phyloP scores from a whole-genome alignment of 2,797 vertebrate genomes.

The Scomberomorus guttatus region DNA sequence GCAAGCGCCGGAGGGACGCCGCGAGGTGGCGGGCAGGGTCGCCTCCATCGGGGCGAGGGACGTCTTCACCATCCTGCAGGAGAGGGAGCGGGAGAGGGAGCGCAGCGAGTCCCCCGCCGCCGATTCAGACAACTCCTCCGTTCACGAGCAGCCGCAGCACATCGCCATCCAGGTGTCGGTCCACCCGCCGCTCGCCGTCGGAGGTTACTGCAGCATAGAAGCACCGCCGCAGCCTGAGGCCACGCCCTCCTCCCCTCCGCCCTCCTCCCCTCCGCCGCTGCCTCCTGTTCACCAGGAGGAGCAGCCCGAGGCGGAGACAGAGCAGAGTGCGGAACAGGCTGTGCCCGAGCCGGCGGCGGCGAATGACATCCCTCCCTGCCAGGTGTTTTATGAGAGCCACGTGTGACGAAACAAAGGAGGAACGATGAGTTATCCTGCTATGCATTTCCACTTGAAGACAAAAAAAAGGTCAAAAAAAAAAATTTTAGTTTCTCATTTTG shows the following conservation, averaged over 20 bases:
- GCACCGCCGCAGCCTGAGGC: conserved; percentile 73
- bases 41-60: conserved; percentile 79
- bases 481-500: conserved; percentile 47
- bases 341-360: neutral
- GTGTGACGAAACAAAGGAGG: conserved; percentile 85
- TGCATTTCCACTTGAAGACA: conserved; percentile 85
- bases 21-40: conserved; percentile 65
- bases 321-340: conserved; percentile 47
- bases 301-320: conserved; percentile 8
- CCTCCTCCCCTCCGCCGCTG: conserved; percentile 55
- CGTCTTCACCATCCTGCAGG: conserved; percentile 91
- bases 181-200: conserved; percentile 86
- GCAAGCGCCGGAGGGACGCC: conserved; percentile 89
- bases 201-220: conserved; percentile 82
- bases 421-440: conserved; percentile 80
- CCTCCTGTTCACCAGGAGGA: conserved; percentile 41
- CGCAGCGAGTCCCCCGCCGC: conserved; percentile 91
- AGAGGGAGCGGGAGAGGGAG: conserved; percentile 81
- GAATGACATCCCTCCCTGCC: conserved; percentile 65
- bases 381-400: conserved; percentile 96
- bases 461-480: conserved; percentile 43
- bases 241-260: conserved; percentile 62
- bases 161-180: conserved; percentile 98
- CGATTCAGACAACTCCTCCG: conserved; percentile 93
- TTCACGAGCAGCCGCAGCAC: conserved; percentile 94